Evolutionary conservation across 2,113 vertebrate species (phyloP).

Genomic region (Danionella cerebrum): DNA sequence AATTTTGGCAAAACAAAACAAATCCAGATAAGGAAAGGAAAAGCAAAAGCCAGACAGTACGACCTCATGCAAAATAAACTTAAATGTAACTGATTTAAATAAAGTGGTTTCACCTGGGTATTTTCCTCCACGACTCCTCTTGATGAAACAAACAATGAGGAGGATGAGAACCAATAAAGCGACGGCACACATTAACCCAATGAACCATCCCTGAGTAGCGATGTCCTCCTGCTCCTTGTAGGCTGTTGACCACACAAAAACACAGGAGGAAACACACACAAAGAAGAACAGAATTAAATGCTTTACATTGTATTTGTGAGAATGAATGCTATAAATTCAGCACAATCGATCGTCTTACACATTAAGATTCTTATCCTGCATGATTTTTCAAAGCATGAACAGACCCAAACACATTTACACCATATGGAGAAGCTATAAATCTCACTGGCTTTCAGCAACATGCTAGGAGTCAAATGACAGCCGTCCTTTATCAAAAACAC

Average conservation of each 20-base stretch:
- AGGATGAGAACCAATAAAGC: conserved; percentile 94
- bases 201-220: conserved; percentile 98
- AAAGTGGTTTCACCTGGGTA: conserved; percentile 87
- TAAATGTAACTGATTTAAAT: no score
- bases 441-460: conserved; percentile 11
- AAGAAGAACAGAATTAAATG: conserved; percentile 10
- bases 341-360: neutral
- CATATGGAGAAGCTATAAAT: neutral
- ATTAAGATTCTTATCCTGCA: neutral
- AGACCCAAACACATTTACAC: neutral
- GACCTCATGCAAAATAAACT: no score
- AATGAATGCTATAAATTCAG: neutral
- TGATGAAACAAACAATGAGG: conserved; percentile 98
- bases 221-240: conserved; percentile 91
- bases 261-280: conserved; percentile 7
- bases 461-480: conserved; percentile 1
- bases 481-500: conserved; percentile 22
- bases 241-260: conserved; percentile 58
- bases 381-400: neutral
- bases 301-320: neutral
- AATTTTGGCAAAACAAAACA: no score
- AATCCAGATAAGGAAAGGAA: no score
- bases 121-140: conserved; percentile 93
- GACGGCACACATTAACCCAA: conserved; percentile 95
- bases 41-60: no score